Evolutionary conservation across 2,888 invertebrate species (phyloP).

Genomic region (Caenorhabditis sp.): DNA sequence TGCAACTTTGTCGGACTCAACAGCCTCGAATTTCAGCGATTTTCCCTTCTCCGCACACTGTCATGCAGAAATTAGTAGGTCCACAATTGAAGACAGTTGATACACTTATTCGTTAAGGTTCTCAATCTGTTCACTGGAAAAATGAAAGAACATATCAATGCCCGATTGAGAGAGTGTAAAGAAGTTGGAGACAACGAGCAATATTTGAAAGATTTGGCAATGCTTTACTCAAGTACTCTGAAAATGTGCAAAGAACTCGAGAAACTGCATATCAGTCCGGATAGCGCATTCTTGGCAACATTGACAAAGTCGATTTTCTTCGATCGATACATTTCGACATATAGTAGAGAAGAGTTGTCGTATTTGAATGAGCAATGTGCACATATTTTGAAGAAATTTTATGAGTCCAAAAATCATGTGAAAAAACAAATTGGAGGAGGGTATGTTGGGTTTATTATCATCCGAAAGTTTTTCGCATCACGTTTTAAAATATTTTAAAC

Average conservation of each 20-base stretch:
- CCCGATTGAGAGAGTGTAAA: slow-evolving; percentile 77
- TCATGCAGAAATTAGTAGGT: slow-evolving; percentile 95
- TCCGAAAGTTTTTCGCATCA: background rate
- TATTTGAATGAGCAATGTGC: slow-evolving; percentile 83
- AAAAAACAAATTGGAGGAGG: slow-evolving; percentile 90
- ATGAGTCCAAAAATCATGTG: slow-evolving; percentile 90
- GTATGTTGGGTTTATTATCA: no score
- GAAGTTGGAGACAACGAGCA: slow-evolving; percentile 83
- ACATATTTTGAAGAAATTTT: slow-evolving; percentile 83
- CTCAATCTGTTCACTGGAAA: slow-evolving; percentile 92
- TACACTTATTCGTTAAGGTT: slow-evolving; percentile 19
- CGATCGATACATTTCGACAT: slow-evolving; percentile 71
- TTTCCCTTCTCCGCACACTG: slow-evolving; percentile 92
- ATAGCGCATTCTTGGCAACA: slow-evolving; percentile 82
- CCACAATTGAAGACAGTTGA: background rate
- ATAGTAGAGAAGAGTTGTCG: slow-evolving; percentile 77
- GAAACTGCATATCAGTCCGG: slow-evolving; percentile 81
- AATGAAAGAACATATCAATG: slow-evolving; percentile 81
- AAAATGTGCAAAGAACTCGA: slow-evolving; percentile 81
- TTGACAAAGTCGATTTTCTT: slow-evolving; percentile 85
- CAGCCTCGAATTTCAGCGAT: slow-evolving; percentile 81
- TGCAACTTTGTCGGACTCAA: slow-evolving; percentile 87
- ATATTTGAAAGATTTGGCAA: slow-evolving; percentile 87
- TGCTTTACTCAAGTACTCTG: slow-evolving; percentile 85
- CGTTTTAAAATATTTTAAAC: background rate